phyloP scores from a whole-genome alignment of 2,888 invertebrate species.

The Crematogaster levior region DNA sequence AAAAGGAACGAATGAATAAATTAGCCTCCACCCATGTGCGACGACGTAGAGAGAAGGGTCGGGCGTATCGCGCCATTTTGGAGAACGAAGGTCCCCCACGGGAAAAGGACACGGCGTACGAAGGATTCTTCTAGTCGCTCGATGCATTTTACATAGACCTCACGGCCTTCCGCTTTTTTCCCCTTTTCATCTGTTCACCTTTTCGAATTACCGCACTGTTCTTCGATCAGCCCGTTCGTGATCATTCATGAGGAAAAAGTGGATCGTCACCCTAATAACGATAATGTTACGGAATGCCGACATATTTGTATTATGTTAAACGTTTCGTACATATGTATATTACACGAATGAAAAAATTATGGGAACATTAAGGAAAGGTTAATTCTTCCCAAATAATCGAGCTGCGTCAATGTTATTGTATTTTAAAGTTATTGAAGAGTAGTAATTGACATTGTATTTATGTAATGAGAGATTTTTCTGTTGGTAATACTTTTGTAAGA shows the following conservation, averaged over 20 bases:
- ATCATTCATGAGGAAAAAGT: slow-evolving; percentile 25
- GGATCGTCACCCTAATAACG: background rate
- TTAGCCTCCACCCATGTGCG: slow-evolving; percentile 79
- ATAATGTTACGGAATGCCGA: background rate
- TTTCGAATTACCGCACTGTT: slow-evolving; percentile 64
- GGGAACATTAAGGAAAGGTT: background rate
- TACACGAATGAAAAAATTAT: slow-evolving; percentile 1
- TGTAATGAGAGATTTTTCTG: background rate
- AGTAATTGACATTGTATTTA: background rate
- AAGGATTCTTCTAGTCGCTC: slow-evolving; percentile 70
- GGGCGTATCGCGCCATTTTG: slow-evolving; percentile 80
- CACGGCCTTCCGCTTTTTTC: slow-evolving; percentile 46
- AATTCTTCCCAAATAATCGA: background rate
- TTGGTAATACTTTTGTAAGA: slow-evolving; percentile 11
- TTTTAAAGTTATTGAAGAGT: background rate
- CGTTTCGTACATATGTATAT: background rate
- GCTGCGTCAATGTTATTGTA: background rate
- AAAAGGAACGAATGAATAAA: slow-evolving; percentile 85
- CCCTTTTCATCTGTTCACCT: slow-evolving; percentile 62
- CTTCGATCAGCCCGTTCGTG: slow-evolving; percentile 35
- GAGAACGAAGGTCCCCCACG: slow-evolving; percentile 76
- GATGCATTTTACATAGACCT: slow-evolving; percentile 69
- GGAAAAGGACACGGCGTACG: slow-evolving; percentile 63
- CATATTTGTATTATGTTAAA: background rate
- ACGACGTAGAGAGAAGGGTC: slow-evolving; percentile 64